These are phyloP conservation scores for Actias luna DNA, from an alignment of 2,888 invertebrate species.

Conservation along the genomic window DNA sequence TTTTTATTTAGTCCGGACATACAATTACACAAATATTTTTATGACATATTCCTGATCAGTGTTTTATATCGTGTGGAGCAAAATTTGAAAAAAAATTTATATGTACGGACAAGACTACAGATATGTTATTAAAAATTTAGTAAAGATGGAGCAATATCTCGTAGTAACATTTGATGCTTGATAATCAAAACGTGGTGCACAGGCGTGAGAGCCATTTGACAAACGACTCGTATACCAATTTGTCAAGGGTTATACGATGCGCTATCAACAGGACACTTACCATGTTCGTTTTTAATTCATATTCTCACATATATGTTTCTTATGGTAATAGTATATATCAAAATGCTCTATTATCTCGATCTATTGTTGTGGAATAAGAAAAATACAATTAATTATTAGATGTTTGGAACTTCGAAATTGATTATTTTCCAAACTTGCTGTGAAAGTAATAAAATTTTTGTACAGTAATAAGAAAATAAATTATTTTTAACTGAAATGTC, in stretches of 20 bases:
- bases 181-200: conserved; percentile 52
- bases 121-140: neutral
- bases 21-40: too few species aligned
- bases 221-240: conserved; percentile 69
- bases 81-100: too few species aligned
- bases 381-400: neutral
- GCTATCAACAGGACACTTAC: conserved; percentile 61
- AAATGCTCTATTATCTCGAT: neutral
- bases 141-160: conserved; percentile 36
- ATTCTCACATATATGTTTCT: neutral
- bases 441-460: too few species aligned
- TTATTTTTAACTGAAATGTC: too few species aligned
- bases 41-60: too few species aligned
- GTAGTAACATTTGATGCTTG: conserved; percentile 43
- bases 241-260: conserved; percentile 56
- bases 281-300: conserved; percentile 22
- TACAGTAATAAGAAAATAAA: too few species aligned
- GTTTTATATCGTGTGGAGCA: too few species aligned
- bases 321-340: neutral
- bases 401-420: neutral
- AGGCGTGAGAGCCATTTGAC: conserved; percentile 44
- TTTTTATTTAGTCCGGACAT: too few species aligned
- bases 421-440: neutral
- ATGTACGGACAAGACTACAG: too few species aligned
- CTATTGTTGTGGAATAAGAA: neutral